Percentiles rank a stretch among this genome's conserved stretches.
Evolutionary conservation across 2,113 vertebrate genomes (phyloP).

Genomic region (Leiothrix lutea): DNA sequence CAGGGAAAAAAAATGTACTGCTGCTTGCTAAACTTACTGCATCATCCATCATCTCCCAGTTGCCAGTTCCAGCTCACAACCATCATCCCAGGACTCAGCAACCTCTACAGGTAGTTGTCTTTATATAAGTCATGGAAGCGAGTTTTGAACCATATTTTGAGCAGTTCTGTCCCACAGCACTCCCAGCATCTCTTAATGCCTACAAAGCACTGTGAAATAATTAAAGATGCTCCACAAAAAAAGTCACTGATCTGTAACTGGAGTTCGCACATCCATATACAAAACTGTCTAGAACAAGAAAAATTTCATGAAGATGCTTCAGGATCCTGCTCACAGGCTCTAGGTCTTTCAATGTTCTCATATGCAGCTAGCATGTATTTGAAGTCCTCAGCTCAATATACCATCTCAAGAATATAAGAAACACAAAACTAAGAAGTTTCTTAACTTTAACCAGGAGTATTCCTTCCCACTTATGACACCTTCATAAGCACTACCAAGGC

Average conservation of each 20-base stretch:
- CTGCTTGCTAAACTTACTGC: not conserved
- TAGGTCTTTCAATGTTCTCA: not conserved
- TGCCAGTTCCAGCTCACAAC: not conserved
- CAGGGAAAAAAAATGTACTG: accelerated
- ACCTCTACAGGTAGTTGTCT: not conserved
- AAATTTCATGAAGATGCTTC: not conserved
- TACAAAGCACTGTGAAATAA: not conserved
- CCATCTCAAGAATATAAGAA: not conserved
- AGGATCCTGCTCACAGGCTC: not conserved
- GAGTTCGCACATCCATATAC: not conserved
- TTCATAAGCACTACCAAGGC: not conserved
- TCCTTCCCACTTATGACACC: not conserved
- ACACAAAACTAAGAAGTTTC: not conserved
- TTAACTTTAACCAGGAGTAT: not conserved
- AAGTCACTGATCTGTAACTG: not conserved
- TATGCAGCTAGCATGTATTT: not conserved
- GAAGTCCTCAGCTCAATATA: not conserved
- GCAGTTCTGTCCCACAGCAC: not conserved
- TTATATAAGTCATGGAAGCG: not conserved
- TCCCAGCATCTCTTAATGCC: not conserved
- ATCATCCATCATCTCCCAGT: not conserved
- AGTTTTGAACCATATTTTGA: not conserved
- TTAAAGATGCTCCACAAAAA: not conserved
- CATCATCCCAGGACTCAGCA: not conserved
- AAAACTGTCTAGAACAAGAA: not conserved